Evolutionary conservation across 2,113 vertebrate genomes (phyloP).

Genomic region (Anhinga rufa): DNA sequence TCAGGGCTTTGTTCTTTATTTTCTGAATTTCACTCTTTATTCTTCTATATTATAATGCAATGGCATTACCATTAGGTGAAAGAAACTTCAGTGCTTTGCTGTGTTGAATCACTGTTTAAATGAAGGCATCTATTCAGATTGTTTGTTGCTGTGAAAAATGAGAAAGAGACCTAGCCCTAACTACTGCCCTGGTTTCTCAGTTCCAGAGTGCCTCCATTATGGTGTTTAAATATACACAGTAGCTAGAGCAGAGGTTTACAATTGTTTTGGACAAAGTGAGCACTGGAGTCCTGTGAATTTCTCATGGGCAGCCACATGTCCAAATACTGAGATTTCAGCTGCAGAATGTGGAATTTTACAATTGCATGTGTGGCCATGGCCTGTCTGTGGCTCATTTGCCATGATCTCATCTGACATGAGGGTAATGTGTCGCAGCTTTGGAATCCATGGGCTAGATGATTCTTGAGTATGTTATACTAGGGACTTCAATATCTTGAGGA

Average conservation of each 20-base stretch:
- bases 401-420: no score
- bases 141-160: background rate
- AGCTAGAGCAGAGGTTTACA: background rate
- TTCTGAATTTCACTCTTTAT: background rate
- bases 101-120: background rate
- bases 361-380: background rate
- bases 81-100: background rate
- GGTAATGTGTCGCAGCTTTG: background rate
- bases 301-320: background rate
- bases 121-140: background rate
- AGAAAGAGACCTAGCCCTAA: background rate
- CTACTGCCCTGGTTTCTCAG: background rate
- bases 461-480: background rate
- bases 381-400: background rate
- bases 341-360: background rate
- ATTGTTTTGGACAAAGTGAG: background rate
- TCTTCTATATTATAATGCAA: background rate
- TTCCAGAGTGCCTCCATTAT: background rate
- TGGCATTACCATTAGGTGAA: background rate
- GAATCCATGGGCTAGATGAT: background rate
- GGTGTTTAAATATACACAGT: background rate
- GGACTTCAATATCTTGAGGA: background rate
- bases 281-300: background rate
- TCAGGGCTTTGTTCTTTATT: background rate
- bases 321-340: fast-evolving